Evolutionary conservation across 2,113 vertebrate genomes (phyloP).

Genomic region (Lasiurus borealis): DNA sequence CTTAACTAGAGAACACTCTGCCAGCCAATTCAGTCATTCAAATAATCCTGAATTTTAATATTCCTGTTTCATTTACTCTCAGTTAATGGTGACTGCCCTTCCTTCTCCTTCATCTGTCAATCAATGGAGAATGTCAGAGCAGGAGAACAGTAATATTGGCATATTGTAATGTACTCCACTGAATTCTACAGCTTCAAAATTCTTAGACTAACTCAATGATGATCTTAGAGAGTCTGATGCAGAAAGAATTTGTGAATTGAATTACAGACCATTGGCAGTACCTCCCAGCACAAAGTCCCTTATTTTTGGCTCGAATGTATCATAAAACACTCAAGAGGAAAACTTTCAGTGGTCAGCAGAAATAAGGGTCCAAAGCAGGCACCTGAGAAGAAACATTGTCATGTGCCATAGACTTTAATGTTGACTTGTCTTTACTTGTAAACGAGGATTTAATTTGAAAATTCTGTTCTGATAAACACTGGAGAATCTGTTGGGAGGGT

Average conservation of each 20-base stretch:
- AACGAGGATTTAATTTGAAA: not conserved
- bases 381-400: not conserved
- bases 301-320: not conserved
- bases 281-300: not conserved
- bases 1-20: conserved; percentile 51
- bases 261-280: not conserved
- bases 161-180: conserved; percentile 54
- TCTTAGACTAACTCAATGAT: conserved; percentile 42
- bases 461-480: not conserved
- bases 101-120: conserved; percentile 67
- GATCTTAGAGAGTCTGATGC: conserved; percentile 36
- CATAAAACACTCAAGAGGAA: conserved; percentile 3
- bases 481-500: not conserved
- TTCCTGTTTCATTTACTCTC: conserved; percentile 72
- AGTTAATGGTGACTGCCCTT: conserved; percentile 75
- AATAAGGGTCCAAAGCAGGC: not conserved
- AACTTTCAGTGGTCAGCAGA: not conserved
- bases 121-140: conserved; percentile 68
- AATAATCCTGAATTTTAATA: conserved; percentile 71
- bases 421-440: not conserved
- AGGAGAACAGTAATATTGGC: conserved; percentile 63
- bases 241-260: conserved; percentile 46
- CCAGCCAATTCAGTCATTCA: conserved; percentile 64
- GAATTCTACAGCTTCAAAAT: conserved; percentile 54
- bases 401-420: not conserved